Evolutionary conservation across 2,888 invertebrate genomes (phyloP).

Genomic region (Hymenopus coronatus): DNA sequence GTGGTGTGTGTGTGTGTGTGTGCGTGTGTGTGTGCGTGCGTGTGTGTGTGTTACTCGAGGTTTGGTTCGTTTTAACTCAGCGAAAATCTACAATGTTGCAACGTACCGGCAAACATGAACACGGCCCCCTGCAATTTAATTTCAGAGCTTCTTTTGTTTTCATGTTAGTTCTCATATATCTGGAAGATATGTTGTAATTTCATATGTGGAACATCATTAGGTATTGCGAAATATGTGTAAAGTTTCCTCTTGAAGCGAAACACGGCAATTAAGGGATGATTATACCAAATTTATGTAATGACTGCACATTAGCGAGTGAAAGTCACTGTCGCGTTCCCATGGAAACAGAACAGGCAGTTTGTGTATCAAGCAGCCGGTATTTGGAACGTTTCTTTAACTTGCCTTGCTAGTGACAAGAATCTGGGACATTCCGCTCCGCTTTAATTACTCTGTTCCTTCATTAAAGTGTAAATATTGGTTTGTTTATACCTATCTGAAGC

Average conservation of each 20-base stretch:
- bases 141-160: background rate
- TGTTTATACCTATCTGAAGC: too few relatives aligned
- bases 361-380: background rate
- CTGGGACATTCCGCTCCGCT: background rate
- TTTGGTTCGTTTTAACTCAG: too few relatives aligned
- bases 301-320: background rate
- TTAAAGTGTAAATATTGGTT: too few relatives aligned
- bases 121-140: background rate
- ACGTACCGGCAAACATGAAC: too few relatives aligned
- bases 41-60: too few relatives aligned
- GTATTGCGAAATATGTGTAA: background rate
- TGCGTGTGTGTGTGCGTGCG: too few relatives aligned
- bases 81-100: too few relatives aligned
- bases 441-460: background rate
- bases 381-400: background rate
- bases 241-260: background rate
- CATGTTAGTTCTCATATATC: background rate
- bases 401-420: background rate
- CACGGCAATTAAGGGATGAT: background rate
- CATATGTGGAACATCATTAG: background rate
- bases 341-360: background rate
- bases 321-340: background rate
- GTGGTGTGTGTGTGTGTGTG: too few relatives aligned
- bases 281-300: background rate
- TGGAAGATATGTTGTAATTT: background rate